phyloP scores from a whole-genome alignment of 2,797 vertebrate species.

The Pterois miles region DNA sequence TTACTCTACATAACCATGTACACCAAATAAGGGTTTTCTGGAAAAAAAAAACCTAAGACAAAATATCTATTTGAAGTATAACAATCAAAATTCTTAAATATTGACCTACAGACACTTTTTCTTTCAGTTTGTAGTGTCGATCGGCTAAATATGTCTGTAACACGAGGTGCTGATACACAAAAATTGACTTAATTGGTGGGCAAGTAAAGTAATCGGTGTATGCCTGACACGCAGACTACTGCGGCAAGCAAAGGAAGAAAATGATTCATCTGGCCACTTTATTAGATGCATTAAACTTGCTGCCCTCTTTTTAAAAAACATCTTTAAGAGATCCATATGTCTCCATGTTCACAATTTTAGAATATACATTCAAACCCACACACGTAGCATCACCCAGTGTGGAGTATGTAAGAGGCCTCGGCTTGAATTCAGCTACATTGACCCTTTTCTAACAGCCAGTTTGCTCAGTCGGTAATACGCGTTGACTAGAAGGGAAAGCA shows the following conservation, averaged over 20 bases:
- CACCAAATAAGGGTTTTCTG: neutral
- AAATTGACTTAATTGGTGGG: neutral
- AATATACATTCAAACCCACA: neutral
- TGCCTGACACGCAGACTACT: no score
- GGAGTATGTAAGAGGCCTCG: conserved; percentile 31
- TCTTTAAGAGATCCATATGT: neutral
- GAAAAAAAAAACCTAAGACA: neutral
- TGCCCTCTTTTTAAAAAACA: neutral
- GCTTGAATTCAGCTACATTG: conserved; percentile 3
- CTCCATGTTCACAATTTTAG: neutral
- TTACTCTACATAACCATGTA: conserved; percentile 15
- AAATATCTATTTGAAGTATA: no score
- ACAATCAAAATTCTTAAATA: neutral
- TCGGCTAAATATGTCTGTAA: no score
- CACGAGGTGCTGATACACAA: no score
- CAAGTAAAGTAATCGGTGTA: no score
- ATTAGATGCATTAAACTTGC: neutral
- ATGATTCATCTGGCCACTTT: neutral
- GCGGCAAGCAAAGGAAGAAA: neutral
- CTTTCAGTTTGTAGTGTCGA: no score
- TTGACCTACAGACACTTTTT: no score
- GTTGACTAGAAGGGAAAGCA: neutral
- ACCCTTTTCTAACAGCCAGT: neutral
- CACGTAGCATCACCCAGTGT: neutral
- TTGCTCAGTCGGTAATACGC: neutral